phyloP scores from a whole-genome alignment of 2,113 vertebrate species.

The Malurus melanocephalus region DNA sequence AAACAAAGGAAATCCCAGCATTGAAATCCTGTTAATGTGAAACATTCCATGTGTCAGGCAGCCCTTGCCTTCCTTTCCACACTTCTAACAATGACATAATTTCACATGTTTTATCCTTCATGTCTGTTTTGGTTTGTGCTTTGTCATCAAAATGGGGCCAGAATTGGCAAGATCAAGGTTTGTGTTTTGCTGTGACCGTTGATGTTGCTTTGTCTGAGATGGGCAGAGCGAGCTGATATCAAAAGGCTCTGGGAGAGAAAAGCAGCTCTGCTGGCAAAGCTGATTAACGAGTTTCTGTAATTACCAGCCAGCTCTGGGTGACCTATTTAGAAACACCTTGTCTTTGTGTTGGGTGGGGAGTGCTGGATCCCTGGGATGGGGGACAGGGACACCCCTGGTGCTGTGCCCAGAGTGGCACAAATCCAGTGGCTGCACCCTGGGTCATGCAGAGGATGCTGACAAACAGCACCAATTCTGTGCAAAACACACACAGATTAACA shows the following conservation, averaged over 20 bases:
- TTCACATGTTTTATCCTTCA: background rate
- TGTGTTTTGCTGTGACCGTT: background rate
- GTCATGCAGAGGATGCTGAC: rapidly evolving
- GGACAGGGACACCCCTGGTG: background rate
- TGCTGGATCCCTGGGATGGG: background rate
- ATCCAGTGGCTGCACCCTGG: rapidly evolving
- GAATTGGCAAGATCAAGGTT: background rate
- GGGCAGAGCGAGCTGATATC: background rate
- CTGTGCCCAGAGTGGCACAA: rapidly evolving
- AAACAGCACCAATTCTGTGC: background rate
- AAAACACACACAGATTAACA: background rate
- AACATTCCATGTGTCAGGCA: background rate
- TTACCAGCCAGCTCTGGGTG: conserved; percentile 33
- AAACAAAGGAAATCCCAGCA: background rate
- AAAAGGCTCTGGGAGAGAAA: conserved; percentile 2
- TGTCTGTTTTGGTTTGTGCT: background rate
- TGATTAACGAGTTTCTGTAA: conserved; percentile 45
- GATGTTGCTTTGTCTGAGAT: background rate
- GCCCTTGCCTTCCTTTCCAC: background rate
- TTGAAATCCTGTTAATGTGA: background rate
- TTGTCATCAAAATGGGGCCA: background rate
- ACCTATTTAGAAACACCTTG: conserved; percentile 41
- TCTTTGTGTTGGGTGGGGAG: background rate
- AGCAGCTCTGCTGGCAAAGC: conserved; percentile 47
- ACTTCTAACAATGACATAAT: background rate